Percentiles rank a stretch among this genome's conserved stretches.
Evolutionary conservation across 2,113 vertebrate genomes (phyloP).

Genomic region (Lepus americanus): DNA sequence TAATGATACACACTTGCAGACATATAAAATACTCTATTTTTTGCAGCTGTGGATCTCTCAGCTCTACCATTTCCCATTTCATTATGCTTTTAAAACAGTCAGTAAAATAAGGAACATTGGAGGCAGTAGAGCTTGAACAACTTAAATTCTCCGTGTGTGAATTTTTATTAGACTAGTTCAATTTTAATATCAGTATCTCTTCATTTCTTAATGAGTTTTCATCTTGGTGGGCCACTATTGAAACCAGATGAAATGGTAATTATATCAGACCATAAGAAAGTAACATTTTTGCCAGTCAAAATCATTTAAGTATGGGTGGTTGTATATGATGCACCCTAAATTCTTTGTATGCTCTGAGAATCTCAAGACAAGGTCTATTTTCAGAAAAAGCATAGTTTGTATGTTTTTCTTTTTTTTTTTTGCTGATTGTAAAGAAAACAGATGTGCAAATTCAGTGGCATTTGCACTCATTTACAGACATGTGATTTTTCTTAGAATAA

Average conservation of each 20-base stretch:
- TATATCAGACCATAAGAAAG: not conserved
- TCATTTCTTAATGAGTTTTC: too few relatives aligned
- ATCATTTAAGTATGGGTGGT: not conserved
- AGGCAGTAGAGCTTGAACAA: not conserved
- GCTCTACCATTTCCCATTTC: not conserved
- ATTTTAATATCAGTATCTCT: too few relatives aligned
- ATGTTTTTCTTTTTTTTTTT: not conserved
- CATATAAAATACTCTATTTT: constrained; percentile 14
- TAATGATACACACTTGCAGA: not conserved
- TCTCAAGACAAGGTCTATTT: not conserved
- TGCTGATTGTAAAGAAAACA: not conserved
- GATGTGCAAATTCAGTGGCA: not conserved
- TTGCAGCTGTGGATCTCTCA: not conserved
- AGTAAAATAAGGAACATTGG: not conserved
- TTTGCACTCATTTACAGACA: not conserved
- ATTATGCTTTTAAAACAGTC: not conserved
- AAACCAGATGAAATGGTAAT: not conserved
- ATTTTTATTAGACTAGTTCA: too few relatives aligned
- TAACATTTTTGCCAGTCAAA: not conserved
- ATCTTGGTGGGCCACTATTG: too few relatives aligned
- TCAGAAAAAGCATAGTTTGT: not conserved
- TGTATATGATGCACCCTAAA: not conserved
- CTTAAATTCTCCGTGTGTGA: not conserved
- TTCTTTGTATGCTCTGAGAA: not conserved
- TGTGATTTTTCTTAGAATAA: not conserved